Evolutionary conservation across 2,888 invertebrate genomes (phyloP).

Genomic region (Pelosia muscerda): DNA sequence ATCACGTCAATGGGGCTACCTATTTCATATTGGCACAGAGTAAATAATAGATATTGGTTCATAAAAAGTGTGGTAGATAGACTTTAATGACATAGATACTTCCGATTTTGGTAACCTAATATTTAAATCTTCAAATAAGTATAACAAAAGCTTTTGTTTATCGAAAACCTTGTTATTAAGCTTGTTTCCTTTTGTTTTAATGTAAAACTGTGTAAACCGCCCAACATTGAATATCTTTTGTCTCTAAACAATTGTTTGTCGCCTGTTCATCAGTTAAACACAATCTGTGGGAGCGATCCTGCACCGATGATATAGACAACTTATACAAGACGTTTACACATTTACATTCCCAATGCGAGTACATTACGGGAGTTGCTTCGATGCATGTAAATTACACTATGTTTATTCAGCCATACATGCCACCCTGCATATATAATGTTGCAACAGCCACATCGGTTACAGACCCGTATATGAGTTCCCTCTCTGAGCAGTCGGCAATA

Average conservation of each 20-base stretch:
- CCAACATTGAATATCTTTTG: constrained; percentile 32
- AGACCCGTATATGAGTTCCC: constrained; percentile 38
- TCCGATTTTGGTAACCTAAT: neutral
- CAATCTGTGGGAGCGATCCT: constrained; percentile 62
- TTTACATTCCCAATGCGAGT: constrained; percentile 80
- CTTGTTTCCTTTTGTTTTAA: constrained; percentile 26
- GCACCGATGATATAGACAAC: constrained; percentile 58
- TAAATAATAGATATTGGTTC: too few relatives aligned
- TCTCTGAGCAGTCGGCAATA: constrained; percentile 52
- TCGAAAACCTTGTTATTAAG: constrained; percentile 12
- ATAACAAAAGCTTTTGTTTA: neutral
- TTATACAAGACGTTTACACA: constrained; percentile 71
- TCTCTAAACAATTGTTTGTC: constrained; percentile 40
- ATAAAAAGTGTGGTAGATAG: neutral
- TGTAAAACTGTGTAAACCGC: constrained; percentile 22
- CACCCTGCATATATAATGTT: constrained; percentile 81
- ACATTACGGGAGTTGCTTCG: constrained; percentile 83
- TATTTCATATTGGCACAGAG: neutral
- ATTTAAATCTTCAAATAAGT: neutral
- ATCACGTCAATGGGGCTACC: neutral
- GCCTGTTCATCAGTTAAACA: constrained; percentile 43
- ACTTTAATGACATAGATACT: neutral
- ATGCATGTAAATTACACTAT: constrained; percentile 84
- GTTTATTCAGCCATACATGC: constrained; percentile 82
- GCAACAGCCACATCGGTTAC: constrained; percentile 58